phyloP scores from a whole-genome alignment of 2,113 vertebrate species.

The Clinocottus analis region DNA sequence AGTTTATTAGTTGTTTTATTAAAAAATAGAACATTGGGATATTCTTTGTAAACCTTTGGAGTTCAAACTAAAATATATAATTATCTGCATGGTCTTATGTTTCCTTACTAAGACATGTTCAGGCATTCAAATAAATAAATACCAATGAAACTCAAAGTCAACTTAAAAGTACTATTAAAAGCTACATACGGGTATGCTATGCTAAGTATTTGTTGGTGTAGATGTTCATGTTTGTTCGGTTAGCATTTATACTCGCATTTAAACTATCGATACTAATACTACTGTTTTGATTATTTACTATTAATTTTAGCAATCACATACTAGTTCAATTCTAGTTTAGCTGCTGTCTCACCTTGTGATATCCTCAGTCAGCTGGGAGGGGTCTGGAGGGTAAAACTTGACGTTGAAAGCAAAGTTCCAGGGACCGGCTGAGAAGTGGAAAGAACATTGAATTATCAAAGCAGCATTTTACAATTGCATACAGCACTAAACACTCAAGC shows the following conservation, averaged over 20 bases:
- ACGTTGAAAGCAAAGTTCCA: constrained; percentile 98
- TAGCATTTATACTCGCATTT: too few relatives aligned
- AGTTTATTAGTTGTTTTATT: background rate
- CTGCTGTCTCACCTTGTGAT: constrained; percentile 90
- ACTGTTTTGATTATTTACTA: too few relatives aligned
- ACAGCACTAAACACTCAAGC: background rate
- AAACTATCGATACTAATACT: too few relatives aligned
- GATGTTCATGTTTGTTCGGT: too few relatives aligned
- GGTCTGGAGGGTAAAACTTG: constrained; percentile 99
- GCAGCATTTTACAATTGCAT: background rate
- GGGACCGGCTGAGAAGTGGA: constrained; percentile 87
- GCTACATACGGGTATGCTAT: too few relatives aligned
- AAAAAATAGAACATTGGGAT: background rate
- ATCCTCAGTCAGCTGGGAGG: constrained; percentile 94
- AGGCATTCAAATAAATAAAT: background rate
- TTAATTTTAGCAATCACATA: background rate
- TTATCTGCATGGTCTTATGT: background rate
- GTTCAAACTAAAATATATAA: background rate
- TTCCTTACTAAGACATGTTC: background rate
- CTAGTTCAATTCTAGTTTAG: background rate
- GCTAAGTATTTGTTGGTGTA: too few relatives aligned
- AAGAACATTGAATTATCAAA: constrained; percentile 28
- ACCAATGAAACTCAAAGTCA: background rate
- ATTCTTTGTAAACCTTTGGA: background rate
- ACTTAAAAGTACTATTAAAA: too few relatives aligned